Evolutionary conservation across 1,140 invertebrate species (phyloP).

Genomic region (Drosophila funebris): DNA sequence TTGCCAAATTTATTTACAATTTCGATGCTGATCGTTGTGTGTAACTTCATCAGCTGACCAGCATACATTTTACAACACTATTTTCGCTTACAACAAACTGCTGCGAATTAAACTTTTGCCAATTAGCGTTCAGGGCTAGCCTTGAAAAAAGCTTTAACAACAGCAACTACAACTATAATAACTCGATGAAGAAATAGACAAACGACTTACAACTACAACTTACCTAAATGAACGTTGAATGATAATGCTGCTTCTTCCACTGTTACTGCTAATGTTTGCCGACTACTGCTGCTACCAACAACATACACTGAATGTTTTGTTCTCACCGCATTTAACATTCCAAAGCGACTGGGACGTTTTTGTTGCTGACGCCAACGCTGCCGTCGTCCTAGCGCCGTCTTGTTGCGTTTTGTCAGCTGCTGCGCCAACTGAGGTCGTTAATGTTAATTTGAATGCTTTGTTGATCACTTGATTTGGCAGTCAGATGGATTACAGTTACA

Average conservation of each 20-base stretch:
- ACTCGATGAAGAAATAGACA: background rate
- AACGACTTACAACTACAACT: constrained; percentile 19
- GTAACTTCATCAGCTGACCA: constrained; percentile 71
- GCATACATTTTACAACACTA: constrained; percentile 50
- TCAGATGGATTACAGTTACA: constrained; percentile 15
- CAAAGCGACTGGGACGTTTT: constrained; percentile 71
- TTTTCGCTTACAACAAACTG: constrained; percentile 54
- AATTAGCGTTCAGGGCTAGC: constrained; percentile 45
- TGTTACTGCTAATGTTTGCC: constrained; percentile 65
- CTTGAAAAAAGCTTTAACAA: constrained; percentile 37
- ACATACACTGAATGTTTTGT: constrained; percentile 79
- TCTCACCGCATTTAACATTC: constrained; percentile 83
- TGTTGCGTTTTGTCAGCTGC: constrained; percentile 25
- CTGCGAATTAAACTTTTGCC: constrained; percentile 28
- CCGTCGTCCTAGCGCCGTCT: constrained; percentile 52
- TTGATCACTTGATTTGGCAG: constrained; percentile 15
- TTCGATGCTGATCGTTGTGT: constrained; percentile 27
- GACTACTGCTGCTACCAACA: constrained; percentile 61
- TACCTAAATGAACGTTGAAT: constrained; percentile 78
- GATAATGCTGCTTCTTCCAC: constrained; percentile 74
- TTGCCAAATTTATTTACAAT: background rate
- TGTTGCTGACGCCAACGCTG: constrained; percentile 23
- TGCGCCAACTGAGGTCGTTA: constrained; percentile 21
- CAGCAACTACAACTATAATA: constrained; percentile 2
- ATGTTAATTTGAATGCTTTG: constrained; percentile 13